Percentiles rank a stretch among this genome's conserved stretches.
These are phyloP conservation scores for Ectemnius cavifrons DNA, from an alignment of 2,888 invertebrate genomes.

Conservation along the genomic window DNA sequence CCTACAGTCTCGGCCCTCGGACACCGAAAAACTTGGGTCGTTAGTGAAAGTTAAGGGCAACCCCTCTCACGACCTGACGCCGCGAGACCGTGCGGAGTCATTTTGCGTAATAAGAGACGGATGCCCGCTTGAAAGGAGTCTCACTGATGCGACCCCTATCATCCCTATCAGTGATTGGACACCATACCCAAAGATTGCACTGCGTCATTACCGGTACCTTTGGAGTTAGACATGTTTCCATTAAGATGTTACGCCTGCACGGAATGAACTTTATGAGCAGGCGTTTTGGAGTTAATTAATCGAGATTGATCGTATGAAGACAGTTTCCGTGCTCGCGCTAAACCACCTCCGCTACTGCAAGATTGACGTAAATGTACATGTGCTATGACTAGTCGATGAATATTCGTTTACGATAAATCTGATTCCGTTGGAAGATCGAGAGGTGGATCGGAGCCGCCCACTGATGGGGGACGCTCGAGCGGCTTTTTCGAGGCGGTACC, in stretches of 20 bases:
- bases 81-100: slow-evolving; percentile 57
- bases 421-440: slow-evolving; percentile 45
- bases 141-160: neutral
- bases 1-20: slow-evolving; percentile 67
- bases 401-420: slow-evolving; percentile 52
- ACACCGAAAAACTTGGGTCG: slow-evolving; percentile 77
- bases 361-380: neutral
- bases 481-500: slow-evolving; percentile 54
- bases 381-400: slow-evolving; percentile 8
- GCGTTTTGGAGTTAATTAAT: too few species aligned
- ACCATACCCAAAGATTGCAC: neutral
- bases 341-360: too few species aligned
- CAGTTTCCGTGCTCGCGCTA: slow-evolving; percentile 4
- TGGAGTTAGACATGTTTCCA: too few species aligned
- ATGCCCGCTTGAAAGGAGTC: slow-evolving; percentile 40
- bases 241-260: too few species aligned
- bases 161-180: neutral
- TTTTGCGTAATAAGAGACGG: slow-evolving; percentile 56
- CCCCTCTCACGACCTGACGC: slow-evolving; percentile 34
- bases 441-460: neutral
- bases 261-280: too few species aligned
- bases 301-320: neutral
- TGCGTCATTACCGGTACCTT: neutral
- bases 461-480: neutral
- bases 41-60: slow-evolving; percentile 71